Conservation (phyloP, 1,140 invertebrate genomes). For the Spodoptera frugiperda region DNA sequence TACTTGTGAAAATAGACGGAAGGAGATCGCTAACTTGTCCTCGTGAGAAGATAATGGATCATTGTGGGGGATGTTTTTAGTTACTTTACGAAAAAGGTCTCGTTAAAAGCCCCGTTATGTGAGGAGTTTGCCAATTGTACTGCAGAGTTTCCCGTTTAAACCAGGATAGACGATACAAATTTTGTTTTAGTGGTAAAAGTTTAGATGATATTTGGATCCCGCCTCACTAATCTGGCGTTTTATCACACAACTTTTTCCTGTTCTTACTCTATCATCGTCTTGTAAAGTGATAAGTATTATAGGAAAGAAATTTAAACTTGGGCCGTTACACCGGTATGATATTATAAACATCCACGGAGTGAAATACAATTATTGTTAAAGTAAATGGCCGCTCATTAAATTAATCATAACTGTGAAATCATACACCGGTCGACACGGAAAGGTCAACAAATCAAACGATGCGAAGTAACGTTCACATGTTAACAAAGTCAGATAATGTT, state of each 20-base stretch:
- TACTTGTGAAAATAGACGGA: slow-evolving; percentile 86
- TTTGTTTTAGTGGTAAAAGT: slow-evolving; percentile 55
- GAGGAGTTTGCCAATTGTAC: slow-evolving; percentile 77
- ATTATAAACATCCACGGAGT: not conserved
- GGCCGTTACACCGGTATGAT: not conserved
- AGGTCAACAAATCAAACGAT: slow-evolving; percentile 43
- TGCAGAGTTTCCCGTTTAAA: slow-evolving; percentile 63
- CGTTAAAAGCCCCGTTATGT: slow-evolving; percentile 82
- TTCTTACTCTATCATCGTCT: not conserved
- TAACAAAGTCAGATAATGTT: slow-evolving; percentile 52
- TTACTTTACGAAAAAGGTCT: slow-evolving; percentile 79
- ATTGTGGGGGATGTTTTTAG: slow-evolving; percentile 81
- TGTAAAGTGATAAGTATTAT: slow-evolving; percentile 1
- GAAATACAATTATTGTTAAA: not conserved
- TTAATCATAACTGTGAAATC: slow-evolving; percentile 36
- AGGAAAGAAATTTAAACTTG: slow-evolving; percentile 10
- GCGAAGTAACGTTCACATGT: slow-evolving; percentile 32
- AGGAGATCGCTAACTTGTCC: slow-evolving; percentile 86
- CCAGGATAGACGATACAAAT: slow-evolving; percentile 55
- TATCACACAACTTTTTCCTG: slow-evolving; percentile 19
- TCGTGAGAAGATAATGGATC: slow-evolving; percentile 85
- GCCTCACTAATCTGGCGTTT: slow-evolving; percentile 25
- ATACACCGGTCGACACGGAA: not conserved
- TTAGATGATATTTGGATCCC: slow-evolving; percentile 54
- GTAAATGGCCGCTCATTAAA: slow-evolving; percentile 14